Evolutionary conservation across 1,140 invertebrate genomes (phyloP), one percentile per base, ranked within the genome.

Genomic region (Drosophila jambulina): DNA sequence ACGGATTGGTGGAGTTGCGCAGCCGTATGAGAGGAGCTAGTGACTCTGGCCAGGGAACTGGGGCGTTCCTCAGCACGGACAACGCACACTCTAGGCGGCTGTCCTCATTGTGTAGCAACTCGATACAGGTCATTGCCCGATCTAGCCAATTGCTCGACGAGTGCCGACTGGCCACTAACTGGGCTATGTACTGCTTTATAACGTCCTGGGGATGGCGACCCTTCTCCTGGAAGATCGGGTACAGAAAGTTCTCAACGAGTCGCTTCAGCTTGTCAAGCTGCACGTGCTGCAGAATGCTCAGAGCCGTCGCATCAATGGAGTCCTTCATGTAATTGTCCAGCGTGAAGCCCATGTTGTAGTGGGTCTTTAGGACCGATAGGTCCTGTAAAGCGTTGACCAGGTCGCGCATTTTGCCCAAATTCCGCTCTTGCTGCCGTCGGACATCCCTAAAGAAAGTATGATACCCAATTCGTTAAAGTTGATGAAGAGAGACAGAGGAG

Each of bases 281-380:
- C 15, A 92, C 92, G 12, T 91, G 80, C 53, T 92, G 88, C 21
- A 93, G 54, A 38, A 93, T 88, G 46, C 74, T 78, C 8, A 93
- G 51, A 0, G 92, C 91, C 2, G 82, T 91, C n/a, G 91, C 92
- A 49, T 93, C 92, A 13, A 92, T 72, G 0, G 92, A 82, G 34
- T 92, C 79, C 70, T 91, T 80, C 74, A 91, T 78, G 49, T 93
- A 93, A 46, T 86, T 88, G 56, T 93, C 91, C 56, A 93, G 67
- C 5, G 91, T 86, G 10, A 93, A 85, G 12, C 74, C 51, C 12
- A 93, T 67, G 43, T 93, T 93, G 54, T 92, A 93, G 21, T 69
- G 78, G 23, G 82, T 85, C 45, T 92, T 93, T 2, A 93, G 54
- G 8, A 93, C 91, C 0, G 78, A 85, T 10, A 93, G 57, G 38